phyloP scores from a whole-genome alignment of 2,113 vertebrate genomes.

The Hystrix cristata region DNA sequence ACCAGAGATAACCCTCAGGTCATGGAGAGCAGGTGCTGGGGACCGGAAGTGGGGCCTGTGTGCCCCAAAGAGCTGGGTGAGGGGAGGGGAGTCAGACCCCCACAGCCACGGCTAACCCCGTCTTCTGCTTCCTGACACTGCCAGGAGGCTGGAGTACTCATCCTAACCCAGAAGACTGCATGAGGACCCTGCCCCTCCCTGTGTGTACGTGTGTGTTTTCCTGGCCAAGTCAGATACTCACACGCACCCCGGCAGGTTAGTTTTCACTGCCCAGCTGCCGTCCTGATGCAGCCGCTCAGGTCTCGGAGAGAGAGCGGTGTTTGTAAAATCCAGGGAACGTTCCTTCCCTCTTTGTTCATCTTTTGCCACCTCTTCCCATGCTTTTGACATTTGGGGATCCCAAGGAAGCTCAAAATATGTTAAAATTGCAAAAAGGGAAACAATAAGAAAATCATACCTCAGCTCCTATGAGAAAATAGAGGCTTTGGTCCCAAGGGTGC shows the following conservation, averaged over 20 bases:
- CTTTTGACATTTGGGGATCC: not conserved
- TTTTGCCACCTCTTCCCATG: not conserved
- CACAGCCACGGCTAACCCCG: not conserved
- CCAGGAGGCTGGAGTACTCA: not conserved
- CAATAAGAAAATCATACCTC: not conserved
- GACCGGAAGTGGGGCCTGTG: not conserved
- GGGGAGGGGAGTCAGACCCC: not conserved
- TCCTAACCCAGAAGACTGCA: not conserved
- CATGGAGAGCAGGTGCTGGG: not conserved
- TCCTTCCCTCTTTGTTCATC: not conserved
- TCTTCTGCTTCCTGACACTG: not conserved
- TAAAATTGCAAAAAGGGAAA: not conserved
- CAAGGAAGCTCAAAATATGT: not conserved
- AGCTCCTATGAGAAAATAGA: slow-evolving; percentile 5
- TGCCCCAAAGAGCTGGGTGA: not conserved
- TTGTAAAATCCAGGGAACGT: not conserved
- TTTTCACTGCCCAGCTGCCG: not conserved
- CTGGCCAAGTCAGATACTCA: not conserved
- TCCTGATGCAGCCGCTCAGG: not conserved
- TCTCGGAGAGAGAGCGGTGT: not conserved
- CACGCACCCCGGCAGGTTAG: not conserved
- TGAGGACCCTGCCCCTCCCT: not conserved
- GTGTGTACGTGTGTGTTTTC: not conserved
- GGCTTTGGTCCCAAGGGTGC: not conserved
- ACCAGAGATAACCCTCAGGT: not conserved